phyloP scores from a whole-genome alignment of 37 sponge, comb jelly and placozoan species.

The Geodia barretti region DNA sequence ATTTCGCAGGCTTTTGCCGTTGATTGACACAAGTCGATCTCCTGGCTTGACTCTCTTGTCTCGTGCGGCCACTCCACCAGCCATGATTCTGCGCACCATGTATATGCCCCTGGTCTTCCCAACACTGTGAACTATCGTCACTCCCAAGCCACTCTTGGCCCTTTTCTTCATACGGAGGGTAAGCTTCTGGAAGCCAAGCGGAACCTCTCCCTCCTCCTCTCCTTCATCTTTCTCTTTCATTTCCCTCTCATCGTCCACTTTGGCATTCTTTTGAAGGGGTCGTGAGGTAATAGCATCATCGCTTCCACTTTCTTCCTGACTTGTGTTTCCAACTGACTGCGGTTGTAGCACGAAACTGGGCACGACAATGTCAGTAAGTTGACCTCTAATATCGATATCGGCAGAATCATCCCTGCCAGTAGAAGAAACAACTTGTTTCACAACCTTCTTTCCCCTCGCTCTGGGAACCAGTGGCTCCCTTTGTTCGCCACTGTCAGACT shows the following conservation, averaged over 20 bases:
- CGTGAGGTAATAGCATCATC: background rate
- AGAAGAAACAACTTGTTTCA: background rate
- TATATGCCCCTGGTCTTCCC: constrained; percentile 35
- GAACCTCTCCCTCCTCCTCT: background rate
- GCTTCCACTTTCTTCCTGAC: background rate
- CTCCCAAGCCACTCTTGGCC: constrained; percentile 48
- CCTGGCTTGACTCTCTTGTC: constrained; percentile 62
- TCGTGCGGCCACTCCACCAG: constrained; percentile 62
- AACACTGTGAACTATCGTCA: constrained; percentile 51
- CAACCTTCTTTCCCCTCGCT: background rate
- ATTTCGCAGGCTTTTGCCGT: constrained; percentile 40
- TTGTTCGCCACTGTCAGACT: background rate
- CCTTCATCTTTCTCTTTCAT: background rate
- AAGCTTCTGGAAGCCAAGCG: constrained; percentile 25
- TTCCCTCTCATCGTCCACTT: background rate
- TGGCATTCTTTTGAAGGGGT: background rate
- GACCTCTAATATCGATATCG: background rate
- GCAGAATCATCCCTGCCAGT: background rate
- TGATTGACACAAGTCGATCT: constrained; percentile 69
- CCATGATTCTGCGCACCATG: constrained; percentile 57
- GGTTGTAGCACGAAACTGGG: background rate
- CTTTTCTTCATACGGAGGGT: constrained; percentile 51
- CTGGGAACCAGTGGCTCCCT: background rate
- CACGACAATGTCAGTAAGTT: background rate
- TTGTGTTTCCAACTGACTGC: background rate